Evolutionary conservation across 2,888 invertebrate genomes (phyloP), one percentile per base, ranked within the genome.

Genomic region (Deilephila porcellus): DNA sequence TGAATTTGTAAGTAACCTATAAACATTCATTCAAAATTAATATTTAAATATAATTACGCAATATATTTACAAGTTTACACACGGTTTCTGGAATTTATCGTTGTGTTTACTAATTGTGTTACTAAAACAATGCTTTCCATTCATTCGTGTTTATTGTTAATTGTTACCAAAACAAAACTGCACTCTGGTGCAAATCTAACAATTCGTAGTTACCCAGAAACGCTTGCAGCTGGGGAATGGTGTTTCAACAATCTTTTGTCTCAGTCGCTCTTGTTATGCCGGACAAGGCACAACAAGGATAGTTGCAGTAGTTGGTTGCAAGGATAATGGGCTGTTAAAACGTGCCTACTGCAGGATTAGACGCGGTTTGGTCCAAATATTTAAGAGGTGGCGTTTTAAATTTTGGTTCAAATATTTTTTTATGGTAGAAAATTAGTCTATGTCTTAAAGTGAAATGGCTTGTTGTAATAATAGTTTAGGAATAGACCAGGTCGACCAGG

Each of bases 311-410:
- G 56, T 53, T 7, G 20, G 53, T 29, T 52, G 63, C 72, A 63
- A 63, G 63, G 63, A 72, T 72, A 45, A 67, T 71, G 52, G 62
- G 60, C 63, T 72, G 32, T 60, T 60, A n/a, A 71, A 52, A 60
- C 59, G 20, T 56, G 20, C 19, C 25, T 60, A 71, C 37, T 45
- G 71, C 72, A 72, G 72, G 72, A 72, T 72, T 62, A 53, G 52
- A 25, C 7, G 52, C 20, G 19, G 34, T n/a, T 14, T 60, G 63
- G 72, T 20, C 11, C 25, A 19, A 72, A 52, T 53, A 5, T 63
- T 29, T 1, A 34, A 29, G 14, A 4, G 52, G 53, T 52, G 32
- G 53, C 72, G 72, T 72, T 53, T 72, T 34, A 5, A 8, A 8
- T n/a, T 19, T 19, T 37, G 20, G 25, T 20, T 29, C 1, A 63